A percentile compares a stretch with the other conserved stretches of the same genome.
Evolutionary conservation across 2,113 vertebrate species (phyloP).

Genomic region (Dolichotis patagonum): DNA sequence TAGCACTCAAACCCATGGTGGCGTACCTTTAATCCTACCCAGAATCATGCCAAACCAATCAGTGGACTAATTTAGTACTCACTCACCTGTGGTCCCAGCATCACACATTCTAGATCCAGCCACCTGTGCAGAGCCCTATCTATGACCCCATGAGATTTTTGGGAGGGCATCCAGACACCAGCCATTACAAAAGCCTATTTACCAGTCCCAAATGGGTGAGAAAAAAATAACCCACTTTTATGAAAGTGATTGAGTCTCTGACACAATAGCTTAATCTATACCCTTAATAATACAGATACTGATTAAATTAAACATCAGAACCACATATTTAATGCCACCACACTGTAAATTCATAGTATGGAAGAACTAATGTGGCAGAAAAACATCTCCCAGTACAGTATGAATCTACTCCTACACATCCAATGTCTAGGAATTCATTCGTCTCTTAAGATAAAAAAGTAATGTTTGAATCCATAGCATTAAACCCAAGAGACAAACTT

Average conservation of each 20-base stretch:
- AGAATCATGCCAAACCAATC: neutral
- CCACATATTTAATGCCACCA: neutral
- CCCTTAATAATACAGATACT: neutral
- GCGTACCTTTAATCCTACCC: neutral
- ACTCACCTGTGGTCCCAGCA: neutral
- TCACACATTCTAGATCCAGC: neutral
- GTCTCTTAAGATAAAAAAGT: slow-evolving; percentile 59
- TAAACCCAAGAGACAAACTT: slow-evolving; percentile 61
- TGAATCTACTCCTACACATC: slow-evolving; percentile 46
- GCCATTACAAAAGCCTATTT: neutral
- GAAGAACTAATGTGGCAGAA: neutral
- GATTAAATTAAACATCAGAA: slow-evolving; percentile 30
- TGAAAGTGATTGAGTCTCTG: neutral
- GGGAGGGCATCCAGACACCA: neutral
- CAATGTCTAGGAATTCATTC: slow-evolving; percentile 54
- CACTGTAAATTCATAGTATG: slow-evolving; percentile 1
- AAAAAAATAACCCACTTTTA: slow-evolving; percentile 35
- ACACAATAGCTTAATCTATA: slow-evolving; percentile 27
- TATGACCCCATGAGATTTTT: neutral
- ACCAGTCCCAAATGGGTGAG: neutral
- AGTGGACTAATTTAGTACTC: neutral
- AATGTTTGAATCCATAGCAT: slow-evolving; percentile 34
- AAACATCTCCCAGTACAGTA: neutral
- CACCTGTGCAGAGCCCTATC: neutral
- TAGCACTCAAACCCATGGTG: neutral